Base-by-base conservation (phyloP, 1,140 invertebrate genomes). In the Bacillus rossius region DNA sequence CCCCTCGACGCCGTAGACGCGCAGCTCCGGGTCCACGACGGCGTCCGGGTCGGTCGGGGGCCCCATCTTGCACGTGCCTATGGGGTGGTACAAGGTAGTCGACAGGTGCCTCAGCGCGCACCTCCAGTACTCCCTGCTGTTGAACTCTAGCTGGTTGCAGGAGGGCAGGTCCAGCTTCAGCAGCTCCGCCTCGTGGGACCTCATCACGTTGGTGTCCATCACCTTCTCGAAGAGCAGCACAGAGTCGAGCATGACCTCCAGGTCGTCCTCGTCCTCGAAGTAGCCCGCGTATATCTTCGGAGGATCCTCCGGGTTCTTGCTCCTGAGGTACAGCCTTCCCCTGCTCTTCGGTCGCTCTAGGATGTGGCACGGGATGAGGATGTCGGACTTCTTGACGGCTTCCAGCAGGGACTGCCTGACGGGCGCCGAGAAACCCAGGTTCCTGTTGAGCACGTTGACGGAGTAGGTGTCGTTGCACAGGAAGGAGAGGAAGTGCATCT, bases 91-190 rank as follows among this genome's bases (percentile, higher is more conserved):
- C 2, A 57, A 34, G n/a, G 57, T 74, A 13, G 56, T 22, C 0
- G 63, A 26, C 20, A 52, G 29, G 8, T 85, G 76, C 26, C 74
- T 77, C 3, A 86, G 73, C 13, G 81, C 79, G 65, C 87, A 89
- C 41, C 69, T 69, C 82, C 84, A 88, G 64, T 86, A 87, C 0
- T 79, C 75, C 40, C 81, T 74, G 1, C 77, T 75, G 16, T 76
- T 71, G 57, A 80, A 81, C 7, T 29, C 7, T 0, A 74, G 66
- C 0, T 66, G 42, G 13, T 74, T 69, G 65, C 80, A 82, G 1
- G 71, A 73, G 0, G 73, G 71, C 19, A 79, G 74, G 0, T 56
- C 23, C 23, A 61, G 58, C 10, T 57, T 55, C 41, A 64, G 64
- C 2, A 73, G 65, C 49, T 65, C 65, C 7, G 69, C 61, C 4